A percentile compares a stretch with the other conserved stretches of the same genome.
Conservation (phyloP, 2,113 vertebrate genomes). For the Cnemophilus loriae region DNA sequence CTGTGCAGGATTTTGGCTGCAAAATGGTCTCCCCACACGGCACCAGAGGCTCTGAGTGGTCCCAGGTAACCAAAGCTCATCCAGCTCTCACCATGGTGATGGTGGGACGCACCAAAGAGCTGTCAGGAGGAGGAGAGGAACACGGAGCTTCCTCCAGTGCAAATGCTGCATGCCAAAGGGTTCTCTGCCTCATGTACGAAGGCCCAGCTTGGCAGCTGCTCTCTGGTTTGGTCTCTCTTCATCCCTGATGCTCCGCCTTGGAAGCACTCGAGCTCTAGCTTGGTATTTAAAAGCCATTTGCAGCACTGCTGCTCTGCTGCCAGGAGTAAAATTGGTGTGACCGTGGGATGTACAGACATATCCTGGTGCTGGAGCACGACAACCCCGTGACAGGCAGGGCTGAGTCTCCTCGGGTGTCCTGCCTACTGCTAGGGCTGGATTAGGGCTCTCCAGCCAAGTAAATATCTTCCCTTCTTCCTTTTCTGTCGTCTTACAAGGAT, state of each 20-base stretch:
- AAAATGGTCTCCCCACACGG: fast-evolving
- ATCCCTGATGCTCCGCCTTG: background rate
- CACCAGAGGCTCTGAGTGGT: background rate
- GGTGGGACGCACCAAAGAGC: background rate
- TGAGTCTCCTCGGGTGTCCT: background rate
- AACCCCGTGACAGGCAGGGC: fast-evolving
- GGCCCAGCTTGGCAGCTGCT: background rate
- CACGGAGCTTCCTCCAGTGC: background rate
- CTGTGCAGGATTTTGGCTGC: background rate
- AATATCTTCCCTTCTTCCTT: background rate
- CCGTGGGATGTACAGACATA: fast-evolving
- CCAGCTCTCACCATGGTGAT: background rate
- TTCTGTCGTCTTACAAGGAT: background rate
- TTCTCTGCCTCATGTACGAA: background rate
- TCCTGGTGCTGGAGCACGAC: background rate
- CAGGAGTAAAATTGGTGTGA: background rate
- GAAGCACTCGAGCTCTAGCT: background rate
- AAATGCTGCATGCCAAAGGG: background rate
- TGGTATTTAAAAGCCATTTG: conserved; percentile 4
- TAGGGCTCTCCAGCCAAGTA: background rate
- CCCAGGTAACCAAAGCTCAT: background rate
- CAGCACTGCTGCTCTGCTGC: background rate
- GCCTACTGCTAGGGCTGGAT: background rate
- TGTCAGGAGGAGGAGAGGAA: background rate
- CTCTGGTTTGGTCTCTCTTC: background rate